Evolutionary conservation across 2,113 vertebrate species (phyloP).

Genomic region (Oryzias javanicus): DNA sequence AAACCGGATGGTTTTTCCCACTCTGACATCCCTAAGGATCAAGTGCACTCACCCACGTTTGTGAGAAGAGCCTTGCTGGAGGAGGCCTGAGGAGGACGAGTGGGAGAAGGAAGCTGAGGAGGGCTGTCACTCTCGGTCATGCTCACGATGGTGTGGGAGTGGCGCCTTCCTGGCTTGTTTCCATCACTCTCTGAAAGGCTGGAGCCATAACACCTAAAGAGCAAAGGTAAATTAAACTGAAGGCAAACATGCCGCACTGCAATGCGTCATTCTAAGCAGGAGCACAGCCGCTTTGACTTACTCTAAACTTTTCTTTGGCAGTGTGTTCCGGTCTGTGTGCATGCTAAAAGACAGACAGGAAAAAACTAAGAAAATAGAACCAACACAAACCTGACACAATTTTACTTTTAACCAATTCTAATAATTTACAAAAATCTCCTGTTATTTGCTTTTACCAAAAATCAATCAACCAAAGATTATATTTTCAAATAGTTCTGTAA

Average conservation of each 20-base stretch:
- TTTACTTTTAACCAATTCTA: slow-evolving; percentile 1
- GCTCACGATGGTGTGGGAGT: slow-evolving; percentile 83
- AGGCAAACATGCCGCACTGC: background rate
- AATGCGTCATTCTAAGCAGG: slow-evolving; percentile 1
- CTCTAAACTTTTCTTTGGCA: slow-evolving; percentile 95
- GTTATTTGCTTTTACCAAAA: no score
- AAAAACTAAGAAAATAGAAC: background rate
- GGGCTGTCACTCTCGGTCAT: slow-evolving; percentile 84
- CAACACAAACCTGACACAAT: slow-evolving; percentile 43
- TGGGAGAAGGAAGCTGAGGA: slow-evolving; percentile 87
- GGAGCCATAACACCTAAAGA: slow-evolving; percentile 80
- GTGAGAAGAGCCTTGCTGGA: slow-evolving; percentile 84
- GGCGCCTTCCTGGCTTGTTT: slow-evolving; percentile 75
- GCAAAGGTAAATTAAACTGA: slow-evolving; percentile 1
- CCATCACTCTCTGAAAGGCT: slow-evolving; percentile 85
- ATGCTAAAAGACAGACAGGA: slow-evolving; percentile 69
- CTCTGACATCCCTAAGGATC: slow-evolving; percentile 16
- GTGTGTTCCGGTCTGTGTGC: slow-evolving; percentile 88
- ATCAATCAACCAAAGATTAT: no score
- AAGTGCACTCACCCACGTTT: slow-evolving; percentile 86
- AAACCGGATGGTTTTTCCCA: slow-evolving; percentile 26
- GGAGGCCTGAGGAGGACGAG: slow-evolving; percentile 77
- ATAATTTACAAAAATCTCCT: no score
- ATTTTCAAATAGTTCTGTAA: no score
- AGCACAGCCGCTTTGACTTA: slow-evolving; percentile 59